A percentile compares a stretch with the other conserved stretches of the same genome.
These are phyloP conservation scores for Fregetta grallaria DNA, from an alignment of 2,113 vertebrate species.

Conservation along the genomic window DNA sequence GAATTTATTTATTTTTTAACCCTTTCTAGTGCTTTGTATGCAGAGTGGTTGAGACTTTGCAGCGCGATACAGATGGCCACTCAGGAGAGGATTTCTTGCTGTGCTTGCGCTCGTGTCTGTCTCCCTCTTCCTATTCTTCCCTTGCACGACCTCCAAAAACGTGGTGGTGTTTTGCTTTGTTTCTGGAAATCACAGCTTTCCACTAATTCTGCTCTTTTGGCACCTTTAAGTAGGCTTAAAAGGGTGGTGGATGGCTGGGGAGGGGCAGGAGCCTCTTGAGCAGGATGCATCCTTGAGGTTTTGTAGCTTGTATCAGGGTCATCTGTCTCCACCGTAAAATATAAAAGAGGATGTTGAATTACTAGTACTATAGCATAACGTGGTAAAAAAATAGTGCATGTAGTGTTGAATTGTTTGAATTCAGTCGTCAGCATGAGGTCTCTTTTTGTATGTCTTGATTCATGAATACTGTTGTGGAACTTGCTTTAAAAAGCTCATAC, in stretches of 20 bases:
- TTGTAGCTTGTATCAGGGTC: neutral
- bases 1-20: neutral
- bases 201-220: neutral
- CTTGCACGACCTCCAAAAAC: neutral
- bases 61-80: rapidly evolving
- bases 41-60: neutral
- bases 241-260: neutral
- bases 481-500: neutral
- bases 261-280: neutral
- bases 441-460: neutral
- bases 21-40: neutral
- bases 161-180: neutral
- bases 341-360: neutral
- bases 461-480: neutral
- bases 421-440: neutral
- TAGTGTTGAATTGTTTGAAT: neutral
- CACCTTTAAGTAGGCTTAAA: neutral
- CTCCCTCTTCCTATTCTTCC: neutral
- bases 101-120: neutral
- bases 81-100: neutral
- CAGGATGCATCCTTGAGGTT: neutral
- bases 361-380: neutral
- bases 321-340: neutral
- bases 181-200: neutral
- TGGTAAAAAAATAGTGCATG: rapidly evolving